phyloP scores from a whole-genome alignment of 2,113 vertebrate genomes.

The Mesembrinibis cayennensis region DNA sequence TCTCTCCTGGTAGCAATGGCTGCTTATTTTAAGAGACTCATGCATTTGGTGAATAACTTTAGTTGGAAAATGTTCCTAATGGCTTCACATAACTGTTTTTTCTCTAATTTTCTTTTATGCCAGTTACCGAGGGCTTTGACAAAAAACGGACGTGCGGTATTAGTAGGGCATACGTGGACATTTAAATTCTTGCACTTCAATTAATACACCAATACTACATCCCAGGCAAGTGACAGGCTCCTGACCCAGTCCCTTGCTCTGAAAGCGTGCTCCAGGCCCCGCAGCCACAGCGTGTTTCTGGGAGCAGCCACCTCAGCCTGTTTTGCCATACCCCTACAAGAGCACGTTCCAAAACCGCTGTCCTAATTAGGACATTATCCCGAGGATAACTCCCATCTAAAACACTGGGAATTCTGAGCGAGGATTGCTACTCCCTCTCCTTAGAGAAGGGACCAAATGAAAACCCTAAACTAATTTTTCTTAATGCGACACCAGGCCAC shows the following conservation, averaged over 20 bases:
- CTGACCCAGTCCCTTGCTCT: no score
- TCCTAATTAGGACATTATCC: background rate
- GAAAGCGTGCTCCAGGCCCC: background rate
- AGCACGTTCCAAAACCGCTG: background rate
- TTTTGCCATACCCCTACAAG: background rate
- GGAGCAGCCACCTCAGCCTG: background rate
- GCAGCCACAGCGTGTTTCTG: no score
- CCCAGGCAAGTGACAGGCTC: background rate
- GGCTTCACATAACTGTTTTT: background rate
- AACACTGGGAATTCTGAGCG: background rate
- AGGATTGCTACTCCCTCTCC: background rate
- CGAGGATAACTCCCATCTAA: background rate
- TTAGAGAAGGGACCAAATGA: background rate
- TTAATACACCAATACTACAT: background rate
- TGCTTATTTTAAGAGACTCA: background rate
- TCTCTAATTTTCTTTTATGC: background rate
- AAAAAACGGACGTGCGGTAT: background rate
- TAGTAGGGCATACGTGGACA: rapidly evolving
- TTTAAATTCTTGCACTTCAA: background rate
- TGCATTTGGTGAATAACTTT: rapidly evolving
- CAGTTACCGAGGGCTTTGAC: background rate
- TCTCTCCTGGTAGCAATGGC: background rate
- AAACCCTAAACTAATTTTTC: background rate
- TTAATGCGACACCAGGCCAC: background rate
- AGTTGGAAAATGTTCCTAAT: background rate